Evolutionary conservation across 2,797 vertebrate species (phyloP).

Genomic region (Merluccius polli): DNA sequence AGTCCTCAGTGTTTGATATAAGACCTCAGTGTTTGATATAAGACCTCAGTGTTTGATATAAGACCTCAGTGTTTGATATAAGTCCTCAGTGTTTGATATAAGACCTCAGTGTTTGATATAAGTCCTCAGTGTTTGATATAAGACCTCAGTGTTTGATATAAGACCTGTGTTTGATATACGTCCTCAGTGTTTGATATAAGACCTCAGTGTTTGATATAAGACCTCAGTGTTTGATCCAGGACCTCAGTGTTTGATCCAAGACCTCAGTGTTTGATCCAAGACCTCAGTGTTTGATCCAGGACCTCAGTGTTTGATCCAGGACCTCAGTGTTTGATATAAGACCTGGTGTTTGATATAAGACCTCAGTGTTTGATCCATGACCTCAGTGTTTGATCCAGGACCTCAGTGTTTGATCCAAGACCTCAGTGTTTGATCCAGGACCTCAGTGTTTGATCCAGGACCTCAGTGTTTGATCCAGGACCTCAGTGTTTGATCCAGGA

Average conservation of each 20-base stretch:
- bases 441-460: no score
- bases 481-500: neutral
- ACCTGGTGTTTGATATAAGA: neutral
- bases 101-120: neutral
- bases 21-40: neutral
- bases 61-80: neutral
- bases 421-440: neutral
- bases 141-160: neutral
- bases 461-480: neutral
- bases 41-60: neutral
- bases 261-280: neutral
- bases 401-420: neutral
- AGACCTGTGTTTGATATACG: no score
- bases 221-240: neutral
- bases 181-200: neutral
- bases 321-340: neutral
- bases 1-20: neutral
- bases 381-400: no score
- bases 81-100: neutral
- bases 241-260: no score
- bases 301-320: neutral
- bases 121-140: no score
- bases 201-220: neutral
- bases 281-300: neutral
- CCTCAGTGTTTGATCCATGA: neutral